Percentiles rank a stretch among this genome's conserved stretches.
Conservation (phyloP, 2,113 vertebrate genomes). For the Eretmochelys imbricata region DNA sequence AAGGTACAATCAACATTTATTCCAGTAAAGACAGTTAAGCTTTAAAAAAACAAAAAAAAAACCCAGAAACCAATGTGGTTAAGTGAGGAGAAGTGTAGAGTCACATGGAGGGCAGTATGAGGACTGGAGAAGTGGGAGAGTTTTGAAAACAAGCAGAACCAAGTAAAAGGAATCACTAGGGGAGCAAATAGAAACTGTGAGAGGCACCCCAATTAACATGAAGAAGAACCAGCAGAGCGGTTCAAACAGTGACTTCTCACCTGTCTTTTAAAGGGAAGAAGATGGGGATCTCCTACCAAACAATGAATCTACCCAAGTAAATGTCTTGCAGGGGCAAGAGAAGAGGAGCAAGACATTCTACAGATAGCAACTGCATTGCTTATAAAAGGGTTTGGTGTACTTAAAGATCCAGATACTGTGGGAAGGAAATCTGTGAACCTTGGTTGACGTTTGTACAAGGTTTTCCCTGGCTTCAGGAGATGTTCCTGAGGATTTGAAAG, state of each 20-base stretch:
- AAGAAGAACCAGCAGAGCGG: neutral
- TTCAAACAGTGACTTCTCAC: accelerated
- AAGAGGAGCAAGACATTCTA: neutral
- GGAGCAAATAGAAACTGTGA: slow-evolving; percentile 28
- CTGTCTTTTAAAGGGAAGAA: neutral
- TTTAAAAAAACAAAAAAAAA: slow-evolving; percentile 24
- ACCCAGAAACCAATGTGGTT: slow-evolving; percentile 43
- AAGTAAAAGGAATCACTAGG: slow-evolving; percentile 34
- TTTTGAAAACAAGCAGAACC: slow-evolving; percentile 40
- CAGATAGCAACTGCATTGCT: neutral
- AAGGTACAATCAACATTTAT: slow-evolving; percentile 57
- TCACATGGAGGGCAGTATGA: slow-evolving; percentile 34
- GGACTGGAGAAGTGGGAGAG: slow-evolving; percentile 32
- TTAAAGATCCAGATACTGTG: neutral
- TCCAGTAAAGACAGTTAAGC: slow-evolving; percentile 58
- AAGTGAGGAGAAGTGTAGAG: slow-evolving; percentile 23
- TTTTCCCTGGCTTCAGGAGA: neutral
- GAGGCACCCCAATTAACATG: neutral
- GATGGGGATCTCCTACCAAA: neutral
- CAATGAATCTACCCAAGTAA: neutral
- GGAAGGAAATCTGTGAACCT: neutral
- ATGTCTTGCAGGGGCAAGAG: neutral
- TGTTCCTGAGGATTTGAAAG: neutral
- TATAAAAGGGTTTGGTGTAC: neutral
- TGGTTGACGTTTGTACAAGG: neutral